These are phyloP conservation scores for Coracopsis vasa DNA, from an alignment of 2,113 vertebrate genomes.

Conservation along the genomic window DNA sequence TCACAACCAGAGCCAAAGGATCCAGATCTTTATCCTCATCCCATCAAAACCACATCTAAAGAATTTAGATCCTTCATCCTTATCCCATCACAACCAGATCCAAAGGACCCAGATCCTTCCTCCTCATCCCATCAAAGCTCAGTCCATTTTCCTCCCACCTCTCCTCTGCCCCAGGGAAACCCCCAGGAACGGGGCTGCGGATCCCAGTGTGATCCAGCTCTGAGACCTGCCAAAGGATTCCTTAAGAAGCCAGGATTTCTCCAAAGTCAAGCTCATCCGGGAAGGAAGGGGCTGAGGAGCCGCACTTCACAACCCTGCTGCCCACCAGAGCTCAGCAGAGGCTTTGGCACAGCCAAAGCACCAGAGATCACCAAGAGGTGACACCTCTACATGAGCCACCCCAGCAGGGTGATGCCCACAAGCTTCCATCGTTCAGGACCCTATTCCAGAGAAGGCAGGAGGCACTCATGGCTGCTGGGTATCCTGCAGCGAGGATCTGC, in stretches of 20 bases:
- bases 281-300: not conserved
- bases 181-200: fast-evolving
- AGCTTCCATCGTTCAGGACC: too few relatives aligned
- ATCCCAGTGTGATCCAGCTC: not conserved
- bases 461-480: fast-evolving
- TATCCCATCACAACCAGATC: not conserved
- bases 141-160: fast-evolving
- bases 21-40: too few relatives aligned
- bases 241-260: not conserved
- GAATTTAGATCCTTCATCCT: too few relatives aligned
- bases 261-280: not conserved
- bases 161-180: not conserved
- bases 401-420: fast-evolving
- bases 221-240: fast-evolving
- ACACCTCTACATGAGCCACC: not conserved
- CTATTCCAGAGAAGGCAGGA: not conserved
- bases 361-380: not conserved
- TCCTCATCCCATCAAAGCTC: not conserved
- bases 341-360: not conserved
- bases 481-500: not conserved
- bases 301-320: not conserved
- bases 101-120: not conserved
- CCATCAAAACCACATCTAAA: too few relatives aligned
- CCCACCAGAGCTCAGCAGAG: not conserved
- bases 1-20: too few relatives aligned